Evolutionary conservation across 1,140 invertebrate species (phyloP), one percentile per base, ranked within the genome.

Genomic region (Saccostrea cuccullata): DNA sequence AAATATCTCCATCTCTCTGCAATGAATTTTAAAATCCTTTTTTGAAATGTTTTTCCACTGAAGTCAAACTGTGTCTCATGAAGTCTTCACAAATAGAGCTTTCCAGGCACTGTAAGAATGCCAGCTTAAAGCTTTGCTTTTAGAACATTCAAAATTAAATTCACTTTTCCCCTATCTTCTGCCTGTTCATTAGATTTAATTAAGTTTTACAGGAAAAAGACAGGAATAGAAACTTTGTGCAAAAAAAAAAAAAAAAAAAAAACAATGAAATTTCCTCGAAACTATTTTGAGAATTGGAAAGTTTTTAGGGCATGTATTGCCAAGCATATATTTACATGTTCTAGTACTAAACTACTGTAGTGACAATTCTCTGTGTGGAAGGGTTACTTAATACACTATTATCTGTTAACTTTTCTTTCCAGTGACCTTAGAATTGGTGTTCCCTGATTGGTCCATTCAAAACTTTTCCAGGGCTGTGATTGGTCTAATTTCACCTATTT

Each of bases 361-460:
- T 84, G 82, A 55, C 40, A 9, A n/a, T 5, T 83, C 40, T 56
- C 82, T 84, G 82, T 84, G 55, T 84, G 82, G 55, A 55, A 47
- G 82, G 82, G 82, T 56, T 84, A 30, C 26, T 82, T 36, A 56
- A 84, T 84, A 55, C 82, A 55, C 82, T 84, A n/a, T 55, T 56
- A 55, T 55, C 40, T 84, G 55, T 56, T 84, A 55, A 55, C 82
- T 84, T 84, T 64, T 85, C 82, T 60, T 85, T 64, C 84, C 84
- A 85, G 84, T 85, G 84, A 85, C 84, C 26, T 84, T 84, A 85
- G 47, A 85, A 60, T 85, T 85, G 84, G 84, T 85, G 55, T 64
- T 85, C 30, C 84, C 84, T 85, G 82, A 56, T 84, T 56, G 55
- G 55, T 84, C n/a, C 55, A 55, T 84, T 56, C 40, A 56, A 84